Evolutionary conservation across 2,888 invertebrate genomes (phyloP).

Genomic region (Caenorhabditis wallacei): DNA sequence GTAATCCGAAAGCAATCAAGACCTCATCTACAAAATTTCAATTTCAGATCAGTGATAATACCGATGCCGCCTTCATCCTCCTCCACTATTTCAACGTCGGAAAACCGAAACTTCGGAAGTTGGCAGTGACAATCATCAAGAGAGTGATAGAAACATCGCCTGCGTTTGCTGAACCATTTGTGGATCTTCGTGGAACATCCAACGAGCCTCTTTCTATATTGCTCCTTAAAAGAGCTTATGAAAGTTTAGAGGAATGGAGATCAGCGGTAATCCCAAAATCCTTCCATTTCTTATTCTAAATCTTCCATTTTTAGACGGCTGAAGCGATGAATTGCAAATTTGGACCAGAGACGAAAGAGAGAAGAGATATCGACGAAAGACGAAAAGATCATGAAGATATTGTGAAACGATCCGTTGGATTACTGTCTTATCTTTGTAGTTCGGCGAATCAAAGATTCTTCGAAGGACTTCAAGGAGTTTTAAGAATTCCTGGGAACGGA

Average conservation of each 20-base stretch:
- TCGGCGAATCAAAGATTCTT: conserved; percentile 44
- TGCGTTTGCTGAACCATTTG: conserved; percentile 50
- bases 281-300: neutral
- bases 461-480: neutral
- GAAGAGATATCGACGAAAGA: conserved; percentile 14
- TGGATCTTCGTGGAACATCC: conserved; percentile 27
- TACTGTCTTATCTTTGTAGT: conserved; percentile 46
- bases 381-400: conserved; percentile 59
- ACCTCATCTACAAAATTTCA: no score
- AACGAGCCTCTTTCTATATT: conserved; percentile 35
- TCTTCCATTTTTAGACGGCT: neutral
- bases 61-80: conserved; percentile 25
- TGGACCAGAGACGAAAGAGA: neutral
- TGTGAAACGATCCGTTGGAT: conserved; percentile 37
- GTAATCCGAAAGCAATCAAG: neutral
- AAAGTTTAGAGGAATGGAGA: conserved; percentile 40
- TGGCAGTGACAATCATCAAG: conserved; percentile 52
- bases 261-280: neutral
- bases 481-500: conserved; percentile 1
- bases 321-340: neutral
- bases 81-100: conserved; percentile 44
- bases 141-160: conserved; percentile 57
- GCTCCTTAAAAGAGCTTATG: conserved; percentile 36
- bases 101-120: conserved; percentile 38
- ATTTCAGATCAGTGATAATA: conserved; percentile 35